phyloP scores from a whole-genome alignment of 1,140 invertebrate species.

The Brachionus plicatilis region DNA sequence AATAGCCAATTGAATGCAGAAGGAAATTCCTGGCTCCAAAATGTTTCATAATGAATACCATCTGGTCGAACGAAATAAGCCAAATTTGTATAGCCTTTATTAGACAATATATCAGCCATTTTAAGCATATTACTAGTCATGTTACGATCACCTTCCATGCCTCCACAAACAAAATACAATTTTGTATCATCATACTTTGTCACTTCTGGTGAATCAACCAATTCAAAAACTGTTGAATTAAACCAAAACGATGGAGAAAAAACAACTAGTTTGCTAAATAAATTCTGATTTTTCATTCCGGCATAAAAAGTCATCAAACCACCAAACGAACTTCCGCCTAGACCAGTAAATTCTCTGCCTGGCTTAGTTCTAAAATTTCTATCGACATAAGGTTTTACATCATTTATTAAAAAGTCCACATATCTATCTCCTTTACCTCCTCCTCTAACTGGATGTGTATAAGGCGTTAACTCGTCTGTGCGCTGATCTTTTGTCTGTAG shows the following conservation, averaged over 20 bases:
- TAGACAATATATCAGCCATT: not conserved
- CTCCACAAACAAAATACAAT: constrained; percentile 27
- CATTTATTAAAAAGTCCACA: constrained; percentile 20
- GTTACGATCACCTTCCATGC: not conserved
- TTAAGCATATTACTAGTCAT: constrained; percentile 6
- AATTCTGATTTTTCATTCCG: constrained; percentile 6
- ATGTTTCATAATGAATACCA: constrained; percentile 9
- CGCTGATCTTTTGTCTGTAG: not conserved
- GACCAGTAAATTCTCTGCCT: not conserved
- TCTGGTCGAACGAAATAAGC: not conserved
- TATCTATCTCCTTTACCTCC: constrained; percentile 25
- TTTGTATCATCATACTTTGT: not conserved
- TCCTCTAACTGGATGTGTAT: constrained; percentile 15
- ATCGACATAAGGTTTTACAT: constrained; percentile 14
- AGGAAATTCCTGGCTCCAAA: constrained; percentile 29
- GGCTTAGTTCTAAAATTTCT: constrained; percentile 19
- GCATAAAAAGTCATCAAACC: constrained; percentile 39
- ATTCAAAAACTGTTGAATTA: not conserved
- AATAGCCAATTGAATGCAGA: constrained; percentile 10
- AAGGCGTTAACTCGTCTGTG: constrained; percentile 19
- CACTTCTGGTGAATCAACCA: not conserved
- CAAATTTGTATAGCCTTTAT: not conserved
- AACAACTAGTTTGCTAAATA: not conserved
- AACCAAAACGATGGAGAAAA: constrained; percentile 38
- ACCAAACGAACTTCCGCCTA: constrained; percentile 21